Conservation (phyloP, 2,113 vertebrate species). For the Piprites chloris region DNA sequence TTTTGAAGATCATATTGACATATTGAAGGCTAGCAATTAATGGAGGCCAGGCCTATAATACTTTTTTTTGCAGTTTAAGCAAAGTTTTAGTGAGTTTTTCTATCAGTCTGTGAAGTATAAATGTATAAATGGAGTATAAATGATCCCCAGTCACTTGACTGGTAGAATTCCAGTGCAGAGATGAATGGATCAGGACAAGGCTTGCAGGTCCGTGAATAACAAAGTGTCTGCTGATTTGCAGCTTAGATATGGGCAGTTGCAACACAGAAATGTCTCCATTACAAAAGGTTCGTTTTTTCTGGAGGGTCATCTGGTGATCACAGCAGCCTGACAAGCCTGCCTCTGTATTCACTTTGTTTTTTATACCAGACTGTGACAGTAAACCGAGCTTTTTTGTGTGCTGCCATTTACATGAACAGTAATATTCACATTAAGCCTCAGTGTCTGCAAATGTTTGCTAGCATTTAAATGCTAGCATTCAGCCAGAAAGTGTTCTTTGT, state of each 20-base stretch:
- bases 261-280: background rate
- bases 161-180: background rate
- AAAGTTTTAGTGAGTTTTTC: background rate
- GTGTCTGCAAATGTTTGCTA: background rate
- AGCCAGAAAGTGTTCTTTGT: background rate
- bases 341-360: background rate
- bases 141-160: background rate
- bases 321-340: background rate
- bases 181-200: background rate
- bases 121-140: too few species aligned
- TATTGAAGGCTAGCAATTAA: background rate
- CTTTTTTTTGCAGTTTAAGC: background rate
- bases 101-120: background rate
- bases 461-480: background rate
- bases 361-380: background rate
- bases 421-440: background rate
- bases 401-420: background rate
- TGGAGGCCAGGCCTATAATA: background rate
- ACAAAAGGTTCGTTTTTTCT: background rate
- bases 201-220: background rate
- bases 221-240: background rate
- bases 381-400: background rate
- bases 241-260: background rate
- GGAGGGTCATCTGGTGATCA: background rate
- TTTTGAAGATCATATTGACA: background rate